These are phyloP conservation scores for Microctenopoma lineatum DNA, from an alignment of 2,797 vertebrate species.

Conservation along the genomic window DNA sequence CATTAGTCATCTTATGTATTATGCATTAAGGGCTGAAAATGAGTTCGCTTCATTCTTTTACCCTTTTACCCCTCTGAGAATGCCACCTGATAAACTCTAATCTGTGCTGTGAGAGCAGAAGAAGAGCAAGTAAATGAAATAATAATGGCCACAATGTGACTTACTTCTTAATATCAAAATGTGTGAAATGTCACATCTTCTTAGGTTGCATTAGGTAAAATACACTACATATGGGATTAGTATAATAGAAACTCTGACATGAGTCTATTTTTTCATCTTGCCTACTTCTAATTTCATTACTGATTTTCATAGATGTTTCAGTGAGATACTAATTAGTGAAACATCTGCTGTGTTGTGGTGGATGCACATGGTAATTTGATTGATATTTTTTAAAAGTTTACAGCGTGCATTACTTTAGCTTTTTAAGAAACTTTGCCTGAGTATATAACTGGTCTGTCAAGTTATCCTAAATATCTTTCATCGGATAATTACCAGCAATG, in stretches of 20 bases:
- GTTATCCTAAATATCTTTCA: conserved; percentile 15
- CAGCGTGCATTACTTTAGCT: not conserved
- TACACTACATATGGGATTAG: conserved; percentile 32
- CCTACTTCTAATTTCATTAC: not conserved
- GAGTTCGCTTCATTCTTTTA: conserved; percentile 54
- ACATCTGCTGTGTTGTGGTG: conserved; percentile 38
- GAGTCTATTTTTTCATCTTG: conserved; percentile 17
- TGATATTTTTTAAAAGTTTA: conserved; percentile 26
- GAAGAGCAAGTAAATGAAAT: conserved; percentile 33
- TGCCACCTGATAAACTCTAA: conserved; percentile 60
- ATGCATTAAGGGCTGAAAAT: conserved; percentile 85
- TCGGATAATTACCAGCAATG: conserved; percentile 32
- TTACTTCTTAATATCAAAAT: conserved; percentile 20
- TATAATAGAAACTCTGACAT: conserved; percentile 1
- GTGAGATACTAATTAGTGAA: conserved; percentile 36
- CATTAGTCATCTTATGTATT: conserved; percentile 94
- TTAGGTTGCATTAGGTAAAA: conserved; percentile 26
- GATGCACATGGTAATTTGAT: conserved; percentile 24
- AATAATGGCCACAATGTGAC: conserved; percentile 24
- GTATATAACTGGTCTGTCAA: conserved; percentile 34
- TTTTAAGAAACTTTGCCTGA: not conserved
- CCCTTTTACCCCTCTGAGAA: conserved; percentile 55
- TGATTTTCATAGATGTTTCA: conserved; percentile 1
- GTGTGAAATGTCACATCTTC: conserved; percentile 11
- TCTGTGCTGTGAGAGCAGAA: conserved; percentile 18